phyloP scores from a whole-genome alignment of 2,888 invertebrate species.

The Noctua comes region DNA sequence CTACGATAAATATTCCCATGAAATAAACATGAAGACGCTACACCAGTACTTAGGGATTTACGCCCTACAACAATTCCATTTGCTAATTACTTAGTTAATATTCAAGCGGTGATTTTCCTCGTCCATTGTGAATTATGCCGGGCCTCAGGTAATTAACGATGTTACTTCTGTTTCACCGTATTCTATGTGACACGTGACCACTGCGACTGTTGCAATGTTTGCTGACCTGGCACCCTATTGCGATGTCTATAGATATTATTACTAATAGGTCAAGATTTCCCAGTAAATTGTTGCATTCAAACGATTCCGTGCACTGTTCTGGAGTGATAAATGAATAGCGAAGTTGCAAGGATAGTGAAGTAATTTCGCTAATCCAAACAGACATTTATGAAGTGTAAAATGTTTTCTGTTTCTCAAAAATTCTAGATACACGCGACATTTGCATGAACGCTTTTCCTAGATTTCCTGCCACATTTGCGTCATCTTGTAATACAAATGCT shows the following conservation, averaged over 20 bases:
- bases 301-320: slow-evolving; percentile 1
- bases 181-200: slow-evolving; percentile 52
- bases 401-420: slow-evolving; percentile 8
- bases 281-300: slow-evolving; percentile 27
- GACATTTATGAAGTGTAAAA: slow-evolving; percentile 47
- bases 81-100: slow-evolving; percentile 65
- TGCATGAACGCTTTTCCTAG: slow-evolving; percentile 21
- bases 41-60: slow-evolving; percentile 44
- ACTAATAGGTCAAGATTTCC: slow-evolving; percentile 41
- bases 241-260: slow-evolving; percentile 43
- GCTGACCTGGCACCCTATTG: slow-evolving; percentile 48
- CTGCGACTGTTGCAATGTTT: slow-evolving; percentile 32
- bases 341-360: slow-evolving; percentile 7
- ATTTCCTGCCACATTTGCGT: slow-evolving; percentile 38
- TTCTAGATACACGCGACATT: slow-evolving; percentile 22
- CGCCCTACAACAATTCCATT: slow-evolving; percentile 61
- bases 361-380: slow-evolving; percentile 19
- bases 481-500: slow-evolving; percentile 29
- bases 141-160: slow-evolving; percentile 51
- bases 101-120: slow-evolving; percentile 67
- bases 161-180: slow-evolving; percentile 41
- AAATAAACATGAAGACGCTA: slow-evolving; percentile 47
- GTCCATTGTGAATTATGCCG: slow-evolving; percentile 61
- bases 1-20: slow-evolving; percentile 14
- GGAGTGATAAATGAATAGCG: neutral